Percentiles rank a stretch among this genome's conserved stretches.
phyloP scores from a whole-genome alignment of 2,888 invertebrate genomes.

The Tipula vernalis region DNA sequence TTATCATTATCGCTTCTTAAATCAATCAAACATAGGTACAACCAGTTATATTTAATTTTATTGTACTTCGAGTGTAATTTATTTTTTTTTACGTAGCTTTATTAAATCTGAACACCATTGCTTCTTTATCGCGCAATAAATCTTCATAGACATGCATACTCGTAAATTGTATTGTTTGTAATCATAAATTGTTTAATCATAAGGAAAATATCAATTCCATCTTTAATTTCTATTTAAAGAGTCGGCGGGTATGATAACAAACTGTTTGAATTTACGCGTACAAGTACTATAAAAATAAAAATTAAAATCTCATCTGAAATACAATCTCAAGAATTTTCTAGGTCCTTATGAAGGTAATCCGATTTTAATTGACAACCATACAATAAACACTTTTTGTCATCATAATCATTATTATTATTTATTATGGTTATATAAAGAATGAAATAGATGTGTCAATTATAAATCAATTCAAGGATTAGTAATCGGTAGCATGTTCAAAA shows the following conservation, averaged over 20 bases:
- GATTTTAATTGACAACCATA: neutral
- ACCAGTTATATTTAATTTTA: neutral
- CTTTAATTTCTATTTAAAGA: neutral
- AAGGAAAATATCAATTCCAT: neutral
- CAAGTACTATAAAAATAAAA: neutral
- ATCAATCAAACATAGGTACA: neutral
- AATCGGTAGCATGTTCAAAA: neutral
- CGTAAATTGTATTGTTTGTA: neutral
- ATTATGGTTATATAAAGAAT: too few species aligned
- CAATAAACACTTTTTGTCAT: neutral
- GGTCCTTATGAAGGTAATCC: neutral
- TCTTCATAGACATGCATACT: neutral
- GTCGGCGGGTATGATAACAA: neutral
- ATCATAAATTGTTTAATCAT: neutral
- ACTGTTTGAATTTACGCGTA: too few species aligned
- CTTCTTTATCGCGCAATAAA: neutral
- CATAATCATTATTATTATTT: too few species aligned
- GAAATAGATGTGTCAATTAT: too few species aligned
- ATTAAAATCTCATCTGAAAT: neutral
- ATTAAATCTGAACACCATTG: neutral
- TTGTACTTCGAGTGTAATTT: neutral
- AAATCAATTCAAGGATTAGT: neutral
- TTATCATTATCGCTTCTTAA: neutral
- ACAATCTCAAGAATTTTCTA: neutral
- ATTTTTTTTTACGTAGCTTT: neutral